These are phyloP conservation scores for Leptinotarsa juncta DNA, from an alignment of 2,888 invertebrate genomes.

Conservation along the genomic window DNA sequence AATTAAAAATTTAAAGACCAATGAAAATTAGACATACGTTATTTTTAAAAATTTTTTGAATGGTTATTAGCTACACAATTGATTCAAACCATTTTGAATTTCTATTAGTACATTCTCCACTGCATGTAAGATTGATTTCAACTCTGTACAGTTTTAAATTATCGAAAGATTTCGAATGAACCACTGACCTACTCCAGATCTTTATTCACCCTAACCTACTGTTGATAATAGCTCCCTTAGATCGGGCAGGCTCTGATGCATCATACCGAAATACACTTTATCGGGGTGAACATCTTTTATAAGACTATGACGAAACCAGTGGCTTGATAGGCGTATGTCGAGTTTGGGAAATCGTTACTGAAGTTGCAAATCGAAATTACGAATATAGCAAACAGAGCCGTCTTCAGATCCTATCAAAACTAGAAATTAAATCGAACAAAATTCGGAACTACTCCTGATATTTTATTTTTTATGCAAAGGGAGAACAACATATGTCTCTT, in stretches of 20 bases:
- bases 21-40: too few relatives aligned
- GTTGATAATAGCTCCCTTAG: conserved; percentile 37
- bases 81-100: too few relatives aligned
- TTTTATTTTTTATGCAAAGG: neutral
- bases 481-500: too few relatives aligned
- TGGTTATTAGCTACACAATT: too few relatives aligned
- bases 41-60: too few relatives aligned
- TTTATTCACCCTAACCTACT: conserved; percentile 39
- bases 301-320: conserved; percentile 20
- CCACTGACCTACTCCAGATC: conserved; percentile 57
- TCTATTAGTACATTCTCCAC: too few relatives aligned
- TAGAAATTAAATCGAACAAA: neutral
- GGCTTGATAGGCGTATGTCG: conserved; percentile 22
- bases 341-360: conserved; percentile 1
- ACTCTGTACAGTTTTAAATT: conserved; percentile 1
- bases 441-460: neutral
- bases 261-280: conserved; percentile 34
- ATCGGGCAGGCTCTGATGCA: conserved; percentile 26
- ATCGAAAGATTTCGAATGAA: conserved; percentile 46
- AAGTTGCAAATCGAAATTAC: neutral
- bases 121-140: too few relatives aligned
- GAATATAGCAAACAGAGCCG: neutral
- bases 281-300: conserved; percentile 27
- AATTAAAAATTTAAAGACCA: too few relatives aligned
- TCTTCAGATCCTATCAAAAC: neutral